Percentiles rank a stretch among this genome's conserved stretches.
Evolutionary conservation across 2,888 invertebrate species (phyloP).

Genomic region (Mechanitis messenoides): DNA sequence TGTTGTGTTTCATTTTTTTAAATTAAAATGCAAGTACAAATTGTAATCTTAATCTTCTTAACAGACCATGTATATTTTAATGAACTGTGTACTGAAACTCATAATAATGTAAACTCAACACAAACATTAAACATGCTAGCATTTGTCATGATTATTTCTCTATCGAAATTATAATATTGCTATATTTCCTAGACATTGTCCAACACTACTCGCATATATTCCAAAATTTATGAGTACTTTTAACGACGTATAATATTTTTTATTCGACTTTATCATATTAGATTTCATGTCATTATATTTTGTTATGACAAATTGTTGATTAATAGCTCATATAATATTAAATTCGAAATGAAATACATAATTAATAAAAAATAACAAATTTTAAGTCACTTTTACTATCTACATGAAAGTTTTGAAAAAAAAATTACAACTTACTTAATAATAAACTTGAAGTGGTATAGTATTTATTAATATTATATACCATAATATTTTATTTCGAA

Average conservation of each 20-base stretch:
- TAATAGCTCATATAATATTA: background rate
- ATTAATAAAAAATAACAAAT: too few relatives aligned
- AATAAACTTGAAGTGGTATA: too few relatives aligned
- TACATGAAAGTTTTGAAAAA: too few relatives aligned
- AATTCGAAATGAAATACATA: background rate
- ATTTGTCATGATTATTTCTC: constrained; percentile 1
- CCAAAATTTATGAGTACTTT: constrained; percentile 19
- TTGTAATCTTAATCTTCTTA: too few relatives aligned
- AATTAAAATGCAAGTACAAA: too few relatives aligned
- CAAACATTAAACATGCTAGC: background rate
- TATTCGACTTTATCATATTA: constrained; percentile 20
- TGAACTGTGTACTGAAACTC: too few relatives aligned
- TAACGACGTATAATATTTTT: constrained; percentile 22
- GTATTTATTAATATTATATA: too few relatives aligned
- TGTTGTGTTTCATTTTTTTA: too few relatives aligned
- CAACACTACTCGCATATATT: constrained; percentile 16
- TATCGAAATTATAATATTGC: constrained; percentile 8
- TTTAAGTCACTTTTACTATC: too few relatives aligned
- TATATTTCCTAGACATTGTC: constrained; percentile 19
- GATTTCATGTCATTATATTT: constrained; percentile 21
- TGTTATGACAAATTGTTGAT: constrained; percentile 9
- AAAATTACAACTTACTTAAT: too few relatives aligned
- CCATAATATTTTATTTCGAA: too few relatives aligned
- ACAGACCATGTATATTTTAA: too few relatives aligned
- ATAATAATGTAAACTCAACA: background rate